These are phyloP conservation scores for Galleria mellonella DNA, from an alignment of 1,140 invertebrate species.

Conservation along the genomic window DNA sequence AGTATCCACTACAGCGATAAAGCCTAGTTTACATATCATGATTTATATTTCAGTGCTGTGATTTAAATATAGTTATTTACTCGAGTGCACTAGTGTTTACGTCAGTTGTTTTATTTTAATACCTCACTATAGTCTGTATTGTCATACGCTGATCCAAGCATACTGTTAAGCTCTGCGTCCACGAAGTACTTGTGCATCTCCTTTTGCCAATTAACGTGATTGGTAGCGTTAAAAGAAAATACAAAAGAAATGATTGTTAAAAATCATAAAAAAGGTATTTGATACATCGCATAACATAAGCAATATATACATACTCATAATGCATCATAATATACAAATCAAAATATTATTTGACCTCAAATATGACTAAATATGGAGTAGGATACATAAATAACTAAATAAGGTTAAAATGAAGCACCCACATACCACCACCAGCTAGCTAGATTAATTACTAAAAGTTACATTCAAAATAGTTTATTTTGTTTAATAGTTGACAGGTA, in stretches of 20 bases:
- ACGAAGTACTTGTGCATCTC: constrained; percentile 83
- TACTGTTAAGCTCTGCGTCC: constrained; percentile 82
- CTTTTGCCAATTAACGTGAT: constrained; percentile 74
- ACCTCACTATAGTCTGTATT: constrained; percentile 78
- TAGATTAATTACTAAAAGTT: too few species aligned
- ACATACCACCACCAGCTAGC: too few species aligned
- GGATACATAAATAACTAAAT: too few species aligned
- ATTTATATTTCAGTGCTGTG: constrained; percentile 4
- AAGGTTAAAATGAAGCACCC: too few species aligned
- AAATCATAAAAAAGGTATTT: constrained; percentile 11
- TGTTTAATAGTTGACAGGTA: too few species aligned
- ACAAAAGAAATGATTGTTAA: constrained; percentile 30
- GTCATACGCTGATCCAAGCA: constrained; percentile 79
- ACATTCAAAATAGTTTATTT: too few species aligned
- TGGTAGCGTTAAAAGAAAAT: constrained; percentile 63
- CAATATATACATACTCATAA: background rate
- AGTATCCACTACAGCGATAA: background rate
- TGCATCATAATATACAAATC: too few species aligned
- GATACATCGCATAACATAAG: constrained; percentile 1
- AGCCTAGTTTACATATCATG: background rate
- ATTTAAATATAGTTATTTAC: background rate
- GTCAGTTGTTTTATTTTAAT: constrained; percentile 6
- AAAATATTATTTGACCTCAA: too few species aligned
- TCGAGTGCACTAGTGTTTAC: constrained; percentile 3
- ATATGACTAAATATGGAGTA: too few species aligned